Conservation (phyloP, 2,888 invertebrate genomes). For the Xylota segnis region DNA sequence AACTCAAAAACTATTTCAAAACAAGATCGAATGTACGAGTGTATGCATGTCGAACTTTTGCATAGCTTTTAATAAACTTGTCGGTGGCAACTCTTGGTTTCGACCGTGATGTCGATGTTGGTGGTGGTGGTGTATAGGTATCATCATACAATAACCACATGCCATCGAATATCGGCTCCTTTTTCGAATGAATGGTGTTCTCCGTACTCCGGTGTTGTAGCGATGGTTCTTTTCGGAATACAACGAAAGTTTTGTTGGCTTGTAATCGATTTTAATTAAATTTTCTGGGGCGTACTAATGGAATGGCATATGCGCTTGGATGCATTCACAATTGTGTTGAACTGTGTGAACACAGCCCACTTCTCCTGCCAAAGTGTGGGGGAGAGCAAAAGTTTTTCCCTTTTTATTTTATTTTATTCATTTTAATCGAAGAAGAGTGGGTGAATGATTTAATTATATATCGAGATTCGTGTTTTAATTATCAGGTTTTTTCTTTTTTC, state of each 20-base stretch:
- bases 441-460: conserved; percentile 18
- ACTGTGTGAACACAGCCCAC: conserved; percentile 13
- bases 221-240: conserved; percentile 13
- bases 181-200: conserved; percentile 22
- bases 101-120: not conserved
- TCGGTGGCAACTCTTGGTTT: conserved; percentile 9
- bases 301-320: conserved; percentile 72
- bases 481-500: conserved; percentile 20
- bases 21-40: conserved; percentile 13
- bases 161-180: conserved; percentile 34
- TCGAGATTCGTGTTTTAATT: conserved; percentile 33
- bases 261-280: conserved; percentile 77
- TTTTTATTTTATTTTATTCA: conserved; percentile 11
- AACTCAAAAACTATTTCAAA: conserved; percentile 54
- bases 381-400: not conserved
- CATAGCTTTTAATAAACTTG: conserved; percentile 56
- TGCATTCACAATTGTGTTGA: conserved; percentile 61
- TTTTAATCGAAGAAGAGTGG: conserved; percentile 6
- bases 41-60: conserved; percentile 3
- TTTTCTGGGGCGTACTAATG: conserved; percentile 75
- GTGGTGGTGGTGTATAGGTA: not conserved
- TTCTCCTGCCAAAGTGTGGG: not conserved
- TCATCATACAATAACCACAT: conserved; percentile 48
- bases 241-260: conserved; percentile 70
- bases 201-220: conserved; percentile 2